Evolutionary conservation across 2,888 invertebrate species (phyloP).

Genomic region (Drosophila infuscata): DNA sequence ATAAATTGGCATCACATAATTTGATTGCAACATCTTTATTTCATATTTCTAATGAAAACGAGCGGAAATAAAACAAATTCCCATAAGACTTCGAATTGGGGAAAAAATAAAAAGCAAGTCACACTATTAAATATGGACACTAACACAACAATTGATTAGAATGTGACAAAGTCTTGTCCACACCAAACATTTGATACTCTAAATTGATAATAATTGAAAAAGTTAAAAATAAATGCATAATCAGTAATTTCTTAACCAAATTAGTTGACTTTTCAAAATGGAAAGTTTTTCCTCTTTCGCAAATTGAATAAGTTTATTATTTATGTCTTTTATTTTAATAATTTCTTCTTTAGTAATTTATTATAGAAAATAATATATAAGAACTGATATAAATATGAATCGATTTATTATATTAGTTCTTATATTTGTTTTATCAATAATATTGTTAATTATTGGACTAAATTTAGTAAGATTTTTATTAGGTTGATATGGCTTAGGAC

Average conservation of each 20-base stretch:
- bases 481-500: constrained; percentile 90
- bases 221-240: too few relatives aligned
- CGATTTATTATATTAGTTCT: constrained; percentile 85
- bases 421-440: constrained; percentile 89
- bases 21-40: constrained; percentile 2
- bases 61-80: constrained; percentile 43
- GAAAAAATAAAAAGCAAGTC: constrained; percentile 35
- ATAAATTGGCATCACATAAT: constrained; percentile 30
- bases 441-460: constrained; percentile 69
- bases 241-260: too few relatives aligned
- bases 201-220: background rate
- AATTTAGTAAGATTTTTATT: constrained; percentile 84
- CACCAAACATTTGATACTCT: constrained; percentile 3
- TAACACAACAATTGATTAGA: constrained; percentile 28
- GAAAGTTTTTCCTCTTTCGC: background rate
- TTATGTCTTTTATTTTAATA: constrained; percentile 88
- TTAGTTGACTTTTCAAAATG: background rate
- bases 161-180: background rate
- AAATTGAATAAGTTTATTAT: constrained; percentile 87
- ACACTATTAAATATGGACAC: constrained; percentile 40
- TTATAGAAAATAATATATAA: constrained; percentile 89
- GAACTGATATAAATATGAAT: too few relatives aligned
- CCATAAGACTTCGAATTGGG: constrained; percentile 29
- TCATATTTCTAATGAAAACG: constrained; percentile 12
- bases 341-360: constrained; percentile 89